Evolutionary conservation across 2,797 vertebrate species (phyloP), one percentile per base, ranked within the genome.

Genomic region (Schizothorax lantsangensis): DNA sequence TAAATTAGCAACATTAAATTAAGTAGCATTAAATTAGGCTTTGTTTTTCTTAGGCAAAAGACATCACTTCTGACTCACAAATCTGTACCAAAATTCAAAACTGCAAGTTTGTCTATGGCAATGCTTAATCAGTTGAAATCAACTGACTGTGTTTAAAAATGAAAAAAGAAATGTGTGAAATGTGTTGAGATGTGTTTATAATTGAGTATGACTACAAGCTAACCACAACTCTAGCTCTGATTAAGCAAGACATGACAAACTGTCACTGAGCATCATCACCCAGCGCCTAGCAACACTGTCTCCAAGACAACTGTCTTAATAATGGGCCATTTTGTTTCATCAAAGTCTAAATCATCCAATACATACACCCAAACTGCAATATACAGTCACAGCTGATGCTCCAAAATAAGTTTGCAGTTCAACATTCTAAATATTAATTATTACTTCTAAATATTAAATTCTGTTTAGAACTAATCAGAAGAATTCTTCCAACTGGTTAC

Each of bases 291-390:
- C 90, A 89, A 88, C 83, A 19, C 62, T 72, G 86, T 88, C 80
- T 81, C 87, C 83, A 89, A 73, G 83, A 74, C 64, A 38, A 85
- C 83, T 30, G 69, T 30, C 88, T 73, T 30, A 64, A 66, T 78
- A 49, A 78, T 47, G 23, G 21, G 30, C 30, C 79, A 82, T 85
- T 82, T 71, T 84, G 49, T 71, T 30, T 49, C 26, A 43, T 38
- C 57, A 14, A 88, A 59, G 75, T 23, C 33, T 45, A 64, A 54
- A 66, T 11, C 3, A 78, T 54, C 72, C 40, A 6, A 59, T 59
- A 79, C 68, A 89, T 93, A 92, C 84, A 92, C 93, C 94, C 33
- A 62, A 75, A 59, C 23, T n/a, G 19, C 33, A 54, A 72, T 11
- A 54, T 52, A 43, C 68, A 43, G 17, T 52, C 38, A 45, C 19